A percentile compares a stretch with the other conserved stretches of the same genome.
phyloP scores from a whole-genome alignment of 2,888 invertebrate species.

The Drosophila formosana region DNA sequence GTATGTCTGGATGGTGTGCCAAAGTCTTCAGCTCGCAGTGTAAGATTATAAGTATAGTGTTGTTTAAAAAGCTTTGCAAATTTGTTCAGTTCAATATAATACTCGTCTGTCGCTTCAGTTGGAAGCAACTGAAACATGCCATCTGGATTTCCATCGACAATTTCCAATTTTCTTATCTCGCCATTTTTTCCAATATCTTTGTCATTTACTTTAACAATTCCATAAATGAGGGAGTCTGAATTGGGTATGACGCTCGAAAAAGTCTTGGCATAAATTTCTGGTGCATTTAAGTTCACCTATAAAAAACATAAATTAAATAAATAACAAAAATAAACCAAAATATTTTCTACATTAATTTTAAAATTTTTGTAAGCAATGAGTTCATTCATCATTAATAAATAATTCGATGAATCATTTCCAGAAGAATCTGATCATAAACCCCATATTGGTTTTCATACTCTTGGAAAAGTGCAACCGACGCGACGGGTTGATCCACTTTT shows the following conservation, averaged over 20 bases:
- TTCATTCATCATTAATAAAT: neutral
- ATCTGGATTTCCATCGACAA: conserved; percentile 95
- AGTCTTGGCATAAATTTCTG: conserved; percentile 92
- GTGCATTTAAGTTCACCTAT: conserved; percentile 93
- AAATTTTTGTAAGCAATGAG: too few relatives aligned
- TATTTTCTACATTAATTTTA: neutral
- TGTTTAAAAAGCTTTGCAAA: conserved; percentile 86
- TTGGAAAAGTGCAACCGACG: neutral
- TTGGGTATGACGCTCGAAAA: conserved; percentile 93
- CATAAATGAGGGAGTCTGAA: conserved; percentile 93
- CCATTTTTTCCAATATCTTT: conserved; percentile 94
- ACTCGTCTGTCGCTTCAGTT: conserved; percentile 88
- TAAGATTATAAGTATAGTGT: conserved; percentile 92
- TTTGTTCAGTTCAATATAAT: conserved; percentile 89
- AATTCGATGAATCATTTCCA: neutral
- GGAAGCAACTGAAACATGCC: conserved; percentile 93
- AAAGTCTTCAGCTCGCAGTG: conserved; percentile 93
- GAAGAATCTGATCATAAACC: neutral
- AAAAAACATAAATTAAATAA: neutral
- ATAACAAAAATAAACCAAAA: too few relatives aligned
- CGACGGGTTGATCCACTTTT: neutral
- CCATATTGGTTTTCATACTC: neutral
- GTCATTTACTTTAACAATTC: conserved; percentile 94
- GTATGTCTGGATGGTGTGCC: conserved; percentile 92
- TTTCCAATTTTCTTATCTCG: conserved; percentile 91